phyloP scores from a whole-genome alignment of 2,888 invertebrate genomes.

The Epistrophe grossulariae region DNA sequence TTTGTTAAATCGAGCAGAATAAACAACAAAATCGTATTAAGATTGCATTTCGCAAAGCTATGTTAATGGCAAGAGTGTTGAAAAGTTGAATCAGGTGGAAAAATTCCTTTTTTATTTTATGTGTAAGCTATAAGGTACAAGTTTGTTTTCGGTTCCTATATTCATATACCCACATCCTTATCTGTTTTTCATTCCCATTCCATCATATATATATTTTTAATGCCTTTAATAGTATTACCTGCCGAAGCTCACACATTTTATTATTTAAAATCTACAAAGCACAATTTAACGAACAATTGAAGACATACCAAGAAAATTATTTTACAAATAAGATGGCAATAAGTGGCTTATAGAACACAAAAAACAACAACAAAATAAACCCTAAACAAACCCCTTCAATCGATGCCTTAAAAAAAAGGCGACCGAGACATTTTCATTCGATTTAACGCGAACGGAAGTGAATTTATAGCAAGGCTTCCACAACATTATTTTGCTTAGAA shows the following conservation, averaged over 20 bases:
- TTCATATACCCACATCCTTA: neutral
- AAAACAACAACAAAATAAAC: neutral
- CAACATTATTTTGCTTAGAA: neutral
- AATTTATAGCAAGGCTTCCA: constrained; percentile 6
- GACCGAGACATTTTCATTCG: constrained; percentile 8
- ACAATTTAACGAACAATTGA: constrained; percentile 11
- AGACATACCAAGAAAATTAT: neutral
- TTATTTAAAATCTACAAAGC: neutral
- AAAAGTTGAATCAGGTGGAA: constrained; percentile 16
- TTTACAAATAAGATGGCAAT: constrained; percentile 9
- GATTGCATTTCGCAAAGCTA: neutral
- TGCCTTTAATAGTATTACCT: neutral
- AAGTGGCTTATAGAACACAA: neutral
- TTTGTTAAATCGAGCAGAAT: neutral
- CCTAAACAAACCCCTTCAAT: constrained; percentile 2
- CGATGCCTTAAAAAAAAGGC: neutral
- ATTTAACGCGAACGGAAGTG: neutral
- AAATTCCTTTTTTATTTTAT: neutral
- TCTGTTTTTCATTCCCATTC: neutral
- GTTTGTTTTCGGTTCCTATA: neutral
- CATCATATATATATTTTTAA: neutral
- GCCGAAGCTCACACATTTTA: neutral
- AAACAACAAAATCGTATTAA: constrained; percentile 2
- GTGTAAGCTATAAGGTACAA: neutral
- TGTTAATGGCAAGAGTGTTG: neutral